Conservation (phyloP, 1,140 invertebrate species). For the Coelopa frigida region DNA sequence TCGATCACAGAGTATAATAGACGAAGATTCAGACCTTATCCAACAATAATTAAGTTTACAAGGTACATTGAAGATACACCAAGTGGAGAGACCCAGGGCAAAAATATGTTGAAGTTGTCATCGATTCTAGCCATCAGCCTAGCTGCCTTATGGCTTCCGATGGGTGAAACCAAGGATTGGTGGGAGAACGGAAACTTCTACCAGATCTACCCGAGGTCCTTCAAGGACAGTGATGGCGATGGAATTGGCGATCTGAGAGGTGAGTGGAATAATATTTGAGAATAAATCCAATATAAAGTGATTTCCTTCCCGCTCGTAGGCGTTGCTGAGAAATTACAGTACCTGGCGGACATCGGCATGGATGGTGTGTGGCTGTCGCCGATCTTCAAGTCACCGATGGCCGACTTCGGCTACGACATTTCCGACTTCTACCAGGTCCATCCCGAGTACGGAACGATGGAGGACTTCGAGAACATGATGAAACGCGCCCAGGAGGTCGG, state of each 20-base stretch:
- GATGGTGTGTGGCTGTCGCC: slow-evolving; percentile 55
- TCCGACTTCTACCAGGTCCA: slow-evolving; percentile 55
- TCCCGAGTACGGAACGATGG: slow-evolving; percentile 59
- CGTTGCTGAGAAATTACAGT: slow-evolving; percentile 52
- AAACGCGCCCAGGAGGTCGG: slow-evolving; percentile 48
- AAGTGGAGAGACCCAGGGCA: too few species aligned
- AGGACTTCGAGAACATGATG: slow-evolving; percentile 58
- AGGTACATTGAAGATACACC: too few species aligned
- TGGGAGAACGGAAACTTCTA: slow-evolving; percentile 60
- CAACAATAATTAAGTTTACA: too few species aligned
- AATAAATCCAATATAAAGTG: too few species aligned
- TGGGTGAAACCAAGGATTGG: too few species aligned
- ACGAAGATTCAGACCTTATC: too few species aligned
- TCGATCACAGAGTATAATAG: too few species aligned
- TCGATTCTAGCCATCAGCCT: too few species aligned
- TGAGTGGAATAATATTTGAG: slow-evolving; percentile 50
- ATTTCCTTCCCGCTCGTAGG: too few species aligned
- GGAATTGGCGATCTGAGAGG: slow-evolving; percentile 43
- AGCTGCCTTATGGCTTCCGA: too few species aligned
- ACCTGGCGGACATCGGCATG: slow-evolving; percentile 55
- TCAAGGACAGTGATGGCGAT: slow-evolving; percentile 61
- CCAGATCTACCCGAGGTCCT: slow-evolving; percentile 64
- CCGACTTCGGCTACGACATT: slow-evolving; percentile 57
- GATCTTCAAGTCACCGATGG: slow-evolving; percentile 51
- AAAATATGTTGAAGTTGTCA: too few species aligned